Conservation (phyloP, 1,140 invertebrate species). For the Caenorhabditis latens region DNA sequence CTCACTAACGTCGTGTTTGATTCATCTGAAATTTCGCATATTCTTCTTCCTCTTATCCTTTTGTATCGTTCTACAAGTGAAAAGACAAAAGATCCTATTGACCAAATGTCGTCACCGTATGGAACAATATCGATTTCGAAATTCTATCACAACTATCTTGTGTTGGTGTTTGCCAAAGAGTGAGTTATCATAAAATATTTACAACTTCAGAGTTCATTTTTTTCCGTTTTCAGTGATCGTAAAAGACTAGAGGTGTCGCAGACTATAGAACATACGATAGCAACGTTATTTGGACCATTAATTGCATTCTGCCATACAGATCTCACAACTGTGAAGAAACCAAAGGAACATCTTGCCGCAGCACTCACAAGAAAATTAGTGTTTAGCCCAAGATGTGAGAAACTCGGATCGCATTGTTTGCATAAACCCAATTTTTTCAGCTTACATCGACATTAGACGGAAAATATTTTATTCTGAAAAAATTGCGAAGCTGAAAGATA, state of each 20-base stretch:
- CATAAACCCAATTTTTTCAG: neutral
- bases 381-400: neutral
- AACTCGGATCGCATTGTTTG: neutral
- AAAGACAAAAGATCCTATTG: conserved; percentile 29
- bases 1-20: neutral
- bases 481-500: neutral
- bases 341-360: neutral
- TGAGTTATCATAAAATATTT: conserved; percentile 20
- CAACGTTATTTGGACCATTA: conserved; percentile 20
- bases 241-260: neutral
- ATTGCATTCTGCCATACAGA: conserved; percentile 34
- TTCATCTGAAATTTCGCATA: conserved; percentile 48
- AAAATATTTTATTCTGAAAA: conserved; percentile 30
- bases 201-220: neutral
- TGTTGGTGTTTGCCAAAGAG: conserved; percentile 44
- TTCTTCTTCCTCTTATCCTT: conserved; percentile 5
- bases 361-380: neutral
- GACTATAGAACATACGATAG: conserved; percentile 16
- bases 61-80: conserved; percentile 7
- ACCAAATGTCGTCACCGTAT: conserved; percentile 13
- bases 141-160: conserved; percentile 38
- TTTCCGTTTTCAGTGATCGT: neutral
- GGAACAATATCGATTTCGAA: conserved; percentile 35
- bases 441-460: conserved; percentile 8
- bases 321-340: conserved; percentile 35